phyloP scores from a whole-genome alignment of 2,113 vertebrate genomes.

The Ovis canadensis region DNA sequence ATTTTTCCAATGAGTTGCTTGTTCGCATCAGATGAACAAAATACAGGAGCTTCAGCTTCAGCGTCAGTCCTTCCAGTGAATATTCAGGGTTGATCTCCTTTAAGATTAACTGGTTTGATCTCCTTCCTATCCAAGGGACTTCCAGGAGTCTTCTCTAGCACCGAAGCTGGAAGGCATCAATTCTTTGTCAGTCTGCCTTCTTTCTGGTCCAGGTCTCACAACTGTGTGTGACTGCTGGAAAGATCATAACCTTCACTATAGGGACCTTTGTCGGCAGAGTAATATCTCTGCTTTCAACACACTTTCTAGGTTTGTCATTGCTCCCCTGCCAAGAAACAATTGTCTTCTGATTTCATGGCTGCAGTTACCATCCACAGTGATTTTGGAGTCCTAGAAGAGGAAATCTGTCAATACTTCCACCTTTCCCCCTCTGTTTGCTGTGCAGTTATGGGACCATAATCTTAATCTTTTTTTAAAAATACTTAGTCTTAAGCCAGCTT shows the following conservation, averaged over 20 bases:
- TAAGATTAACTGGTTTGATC: background rate
- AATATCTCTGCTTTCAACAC: background rate
- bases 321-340: background rate
- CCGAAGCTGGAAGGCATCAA: accelerated
- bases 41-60: background rate
- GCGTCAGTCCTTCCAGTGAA: background rate
- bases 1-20: background rate
- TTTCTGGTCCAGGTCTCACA: background rate
- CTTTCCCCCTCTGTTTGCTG: background rate
- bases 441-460: background rate
- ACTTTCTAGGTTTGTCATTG: background rate
- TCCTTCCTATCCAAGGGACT: background rate
- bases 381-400: background rate
- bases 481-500: background rate
- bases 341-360: background rate
- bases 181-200: background rate
- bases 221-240: background rate
- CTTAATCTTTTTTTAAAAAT: background rate
- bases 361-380: background rate
- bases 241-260: background rate
- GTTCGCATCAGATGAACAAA: background rate
- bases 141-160: background rate
- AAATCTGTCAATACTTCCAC: background rate
- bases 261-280: background rate
- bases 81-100: background rate